Evolutionary conservation across 2,888 invertebrate genomes (phyloP), one percentile per base, ranked within the genome.

Genomic region (Caenorhabditis panamensis): DNA sequence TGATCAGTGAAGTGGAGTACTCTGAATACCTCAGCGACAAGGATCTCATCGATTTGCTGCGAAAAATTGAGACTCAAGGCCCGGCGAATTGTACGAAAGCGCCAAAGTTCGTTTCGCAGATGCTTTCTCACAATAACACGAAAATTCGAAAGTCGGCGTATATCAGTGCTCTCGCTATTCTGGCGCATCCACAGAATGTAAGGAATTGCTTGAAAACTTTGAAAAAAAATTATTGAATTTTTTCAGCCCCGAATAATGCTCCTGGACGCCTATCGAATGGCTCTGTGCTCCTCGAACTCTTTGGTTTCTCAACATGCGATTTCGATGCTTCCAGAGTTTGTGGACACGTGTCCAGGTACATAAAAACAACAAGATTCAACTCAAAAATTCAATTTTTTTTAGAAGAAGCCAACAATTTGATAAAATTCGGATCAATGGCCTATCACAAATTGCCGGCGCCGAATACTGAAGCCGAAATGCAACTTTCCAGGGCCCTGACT

Each of bases 381-480:
- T 31, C 31, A 31, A 31, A 31, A 31, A 31, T 31, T 31, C 31
- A 31, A 31, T 62, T 56, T 31, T 20, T 37, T 78, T 24, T 68
- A 72, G 81, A 81, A 54, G 77, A 81, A 64, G 62, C 81, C 2
- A 58, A 58, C 3, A 77, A 63, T 59, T 22, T 81, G 47, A 53
- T 68, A 26, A 67, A 72, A 41, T 81, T 77, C 51, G 72, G 72
- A 1, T 37, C 66, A 4, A 31, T 59, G n/a, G 76, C 75, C 11
- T 51, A 72, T 11, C 51, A 63, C 9, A 56, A 20, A 18, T 18
- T 81, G 1, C 58, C 67, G 13, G 64, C 64, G 2, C 71, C 76
- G 5, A 58, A 59, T 4, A 81, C 81, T 22, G 58, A 71, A 5
- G 9, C 58, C 2, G 81, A 81, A 68, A 59, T 44, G 28, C 28